These are phyloP conservation scores for Buathra laborator DNA, from an alignment of 2,888 invertebrate genomes.

Conservation along the genomic window DNA sequence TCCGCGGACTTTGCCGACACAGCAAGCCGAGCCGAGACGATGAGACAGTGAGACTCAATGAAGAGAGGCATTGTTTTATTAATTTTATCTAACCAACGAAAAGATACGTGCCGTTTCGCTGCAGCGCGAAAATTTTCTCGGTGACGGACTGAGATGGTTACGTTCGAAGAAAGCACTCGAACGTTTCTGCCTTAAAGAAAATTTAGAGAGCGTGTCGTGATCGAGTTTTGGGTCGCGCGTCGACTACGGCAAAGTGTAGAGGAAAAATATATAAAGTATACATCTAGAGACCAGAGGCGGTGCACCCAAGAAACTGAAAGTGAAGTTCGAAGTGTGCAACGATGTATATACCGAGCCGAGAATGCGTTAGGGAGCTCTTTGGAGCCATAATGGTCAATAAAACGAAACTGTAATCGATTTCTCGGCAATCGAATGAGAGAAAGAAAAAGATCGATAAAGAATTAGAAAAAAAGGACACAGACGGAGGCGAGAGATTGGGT, in stretches of 20 bases:
- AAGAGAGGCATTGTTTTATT: constrained; percentile 81
- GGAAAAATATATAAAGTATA: neutral
- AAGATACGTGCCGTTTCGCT: constrained; percentile 53
- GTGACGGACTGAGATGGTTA: neutral
- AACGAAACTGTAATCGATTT: constrained; percentile 80
- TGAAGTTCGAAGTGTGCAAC: constrained; percentile 40
- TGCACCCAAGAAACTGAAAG: constrained; percentile 55
- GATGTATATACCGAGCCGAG: constrained; percentile 58
- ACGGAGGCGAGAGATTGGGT: constrained; percentile 42
- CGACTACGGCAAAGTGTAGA: constrained; percentile 31
- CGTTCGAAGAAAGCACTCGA: constrained; percentile 7
- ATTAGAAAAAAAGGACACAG: constrained; percentile 9
- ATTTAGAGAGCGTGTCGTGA: constrained; percentile 51
- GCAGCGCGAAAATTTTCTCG: constrained; percentile 26
- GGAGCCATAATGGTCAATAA: constrained; percentile 80
- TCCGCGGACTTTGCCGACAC: constrained; percentile 1
- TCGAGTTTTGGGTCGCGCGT: constrained; percentile 43
- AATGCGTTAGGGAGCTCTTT: constrained; percentile 76
- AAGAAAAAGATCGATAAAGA: constrained; percentile 53
- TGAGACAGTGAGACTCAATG: constrained; percentile 72
- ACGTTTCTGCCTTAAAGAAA: constrained; percentile 27
- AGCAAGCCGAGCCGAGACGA: constrained; percentile 26
- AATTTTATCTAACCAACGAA: constrained; percentile 74
- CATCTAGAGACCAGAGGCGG: constrained; percentile 53
- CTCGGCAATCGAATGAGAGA: constrained; percentile 77